A percentile compares a stretch with the other conserved stretches of the same genome.
Conservation (phyloP, 2,113 vertebrate genomes). For the Heterocephalus glaber region DNA sequence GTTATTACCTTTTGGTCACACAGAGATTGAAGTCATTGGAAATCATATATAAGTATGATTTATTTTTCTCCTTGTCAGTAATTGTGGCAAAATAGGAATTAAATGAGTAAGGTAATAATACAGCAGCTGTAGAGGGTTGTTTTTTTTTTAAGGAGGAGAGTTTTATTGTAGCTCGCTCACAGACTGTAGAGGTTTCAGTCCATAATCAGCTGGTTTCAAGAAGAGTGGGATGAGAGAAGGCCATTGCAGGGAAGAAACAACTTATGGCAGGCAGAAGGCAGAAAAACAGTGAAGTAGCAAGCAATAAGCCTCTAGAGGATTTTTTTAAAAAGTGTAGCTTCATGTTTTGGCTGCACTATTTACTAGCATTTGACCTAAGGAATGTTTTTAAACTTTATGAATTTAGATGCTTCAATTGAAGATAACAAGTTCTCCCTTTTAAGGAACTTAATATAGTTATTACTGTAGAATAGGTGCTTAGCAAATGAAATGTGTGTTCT, state of each 20-base stretch:
- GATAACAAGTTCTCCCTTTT: neutral
- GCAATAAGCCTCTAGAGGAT: too few relatives aligned
- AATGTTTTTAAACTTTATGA: neutral
- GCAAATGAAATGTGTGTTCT: neutral
- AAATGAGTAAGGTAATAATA: neutral
- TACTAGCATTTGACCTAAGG: neutral
- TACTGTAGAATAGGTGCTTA: neutral
- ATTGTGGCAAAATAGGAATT: slow-evolving; percentile 3
- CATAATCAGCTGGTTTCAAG: too few relatives aligned
- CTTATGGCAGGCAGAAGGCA: too few relatives aligned
- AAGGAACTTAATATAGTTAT: neutral
- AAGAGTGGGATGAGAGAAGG: too few relatives aligned
- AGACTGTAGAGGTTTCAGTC: too few relatives aligned
- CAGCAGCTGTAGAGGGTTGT: neutral
- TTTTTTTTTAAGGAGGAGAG: too few relatives aligned
- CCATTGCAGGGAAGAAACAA: too few relatives aligned
- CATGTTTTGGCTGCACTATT: neutral
- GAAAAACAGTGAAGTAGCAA: too few relatives aligned
- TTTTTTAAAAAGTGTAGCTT: neutral
- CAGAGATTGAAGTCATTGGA: neutral
- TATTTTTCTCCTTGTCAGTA: neutral
- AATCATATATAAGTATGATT: neutral
- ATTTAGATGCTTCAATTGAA: neutral
- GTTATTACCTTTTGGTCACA: neutral
- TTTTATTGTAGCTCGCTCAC: too few relatives aligned